These are phyloP conservation scores for Anisognathus igniventris DNA, from an alignment of 2,797 vertebrate species.

Conservation along the genomic window DNA sequence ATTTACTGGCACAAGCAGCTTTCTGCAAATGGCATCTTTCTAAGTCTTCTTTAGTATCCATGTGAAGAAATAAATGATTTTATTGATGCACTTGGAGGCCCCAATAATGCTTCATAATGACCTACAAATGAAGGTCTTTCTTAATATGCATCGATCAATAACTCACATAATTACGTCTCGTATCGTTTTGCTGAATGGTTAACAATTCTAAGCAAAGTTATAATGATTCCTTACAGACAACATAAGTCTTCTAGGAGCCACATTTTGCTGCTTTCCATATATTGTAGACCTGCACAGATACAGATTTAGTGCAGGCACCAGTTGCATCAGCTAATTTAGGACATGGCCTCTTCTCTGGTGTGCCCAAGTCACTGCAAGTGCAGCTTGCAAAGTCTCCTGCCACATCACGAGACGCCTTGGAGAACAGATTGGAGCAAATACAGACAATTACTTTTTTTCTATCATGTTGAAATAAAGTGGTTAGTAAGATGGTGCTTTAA, in stretches of 20 bases:
- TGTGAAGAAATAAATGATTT: slow-evolving; percentile 64
- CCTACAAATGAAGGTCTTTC: slow-evolving; percentile 49
- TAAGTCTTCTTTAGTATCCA: slow-evolving; percentile 70
- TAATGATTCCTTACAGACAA: slow-evolving; percentile 45
- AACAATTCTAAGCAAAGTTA: slow-evolving; percentile 50
- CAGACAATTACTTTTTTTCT: background rate
- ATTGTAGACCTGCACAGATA: background rate
- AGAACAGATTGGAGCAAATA: background rate
- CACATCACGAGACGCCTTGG: background rate
- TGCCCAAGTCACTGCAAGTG: background rate
- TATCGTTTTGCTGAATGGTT: slow-evolving; percentile 54
- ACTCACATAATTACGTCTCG: slow-evolving; percentile 43
- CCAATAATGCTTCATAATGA: slow-evolving; percentile 43
- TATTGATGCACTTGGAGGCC: slow-evolving; percentile 49
- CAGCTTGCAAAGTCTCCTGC: background rate
- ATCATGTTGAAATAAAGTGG: background rate
- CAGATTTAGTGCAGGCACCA: slow-evolving; percentile 12
- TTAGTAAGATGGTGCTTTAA: background rate
- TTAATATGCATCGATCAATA: slow-evolving; percentile 36
- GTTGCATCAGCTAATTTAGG: slow-evolving; percentile 12
- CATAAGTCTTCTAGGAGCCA: slow-evolving; percentile 29
- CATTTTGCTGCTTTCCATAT: slow-evolving; percentile 2
- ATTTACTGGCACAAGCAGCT: slow-evolving; percentile 72
- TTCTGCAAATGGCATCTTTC: slow-evolving; percentile 72
- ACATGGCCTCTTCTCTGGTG: background rate